A percentile compares a stretch with the other conserved stretches of the same genome.
Conservation (phyloP, 2,888 invertebrate species). For the Chaetogeoica ovagalla region DNA sequence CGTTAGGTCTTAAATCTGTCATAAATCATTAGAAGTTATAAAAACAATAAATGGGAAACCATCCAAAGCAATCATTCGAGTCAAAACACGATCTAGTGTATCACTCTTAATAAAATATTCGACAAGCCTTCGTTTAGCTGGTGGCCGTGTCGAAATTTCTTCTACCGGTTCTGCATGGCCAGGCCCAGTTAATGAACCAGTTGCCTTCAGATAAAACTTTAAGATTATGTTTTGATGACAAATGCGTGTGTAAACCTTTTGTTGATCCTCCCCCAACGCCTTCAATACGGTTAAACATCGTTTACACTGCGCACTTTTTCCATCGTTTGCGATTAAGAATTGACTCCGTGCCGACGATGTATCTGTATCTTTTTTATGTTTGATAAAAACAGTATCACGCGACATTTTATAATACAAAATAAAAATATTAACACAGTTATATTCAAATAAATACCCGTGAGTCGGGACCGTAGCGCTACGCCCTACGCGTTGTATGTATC, state of each 20-base stretch:
- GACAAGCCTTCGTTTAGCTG: conserved; percentile 6
- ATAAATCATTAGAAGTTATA: conserved; percentile 18
- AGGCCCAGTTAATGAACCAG: conserved; percentile 12
- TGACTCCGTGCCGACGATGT: conserved; percentile 17
- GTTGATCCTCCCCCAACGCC: conserved; percentile 16
- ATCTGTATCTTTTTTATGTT: conserved; percentile 24
- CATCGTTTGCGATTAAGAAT: conserved; percentile 14
- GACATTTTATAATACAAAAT: conserved; percentile 19
- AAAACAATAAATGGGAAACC: conserved; percentile 26
- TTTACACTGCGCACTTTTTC: conserved; percentile 11
- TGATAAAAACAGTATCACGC: conserved; percentile 11
- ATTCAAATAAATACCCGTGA: neutral
- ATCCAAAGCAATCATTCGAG: conserved; percentile 16
- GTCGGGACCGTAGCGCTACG: neutral
- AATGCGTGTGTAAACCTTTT: conserved; percentile 9
- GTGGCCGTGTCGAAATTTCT: conserved; percentile 17
- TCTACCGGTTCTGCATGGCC: conserved; percentile 2
- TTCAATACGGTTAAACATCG: conserved; percentile 1
- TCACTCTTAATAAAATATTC: conserved; percentile 21
- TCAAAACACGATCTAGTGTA: conserved; percentile 12
- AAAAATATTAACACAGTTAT: neutral
- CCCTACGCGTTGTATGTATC: neutral
- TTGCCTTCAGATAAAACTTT: conserved; percentile 14
- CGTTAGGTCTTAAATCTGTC: too few species aligned
- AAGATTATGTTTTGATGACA: conserved; percentile 8